Percentiles rank a stretch among this genome's conserved stretches.
These are phyloP conservation scores for Pagetopsis macropterus DNA, from an alignment of 2,797 vertebrate genomes.

Conservation along the genomic window DNA sequence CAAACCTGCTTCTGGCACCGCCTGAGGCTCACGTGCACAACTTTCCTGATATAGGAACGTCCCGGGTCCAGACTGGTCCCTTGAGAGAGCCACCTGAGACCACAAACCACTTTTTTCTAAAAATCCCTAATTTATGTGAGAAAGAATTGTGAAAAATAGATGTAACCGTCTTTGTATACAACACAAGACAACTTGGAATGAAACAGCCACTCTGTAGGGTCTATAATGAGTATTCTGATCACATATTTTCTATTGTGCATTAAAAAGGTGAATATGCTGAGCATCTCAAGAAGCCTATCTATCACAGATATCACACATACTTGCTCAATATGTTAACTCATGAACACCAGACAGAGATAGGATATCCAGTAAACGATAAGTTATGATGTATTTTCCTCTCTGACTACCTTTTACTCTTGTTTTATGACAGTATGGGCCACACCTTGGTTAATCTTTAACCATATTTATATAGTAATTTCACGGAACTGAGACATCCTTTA, in stretches of 20 bases:
- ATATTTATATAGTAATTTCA: slow-evolving; percentile 11
- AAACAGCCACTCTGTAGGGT: neutral
- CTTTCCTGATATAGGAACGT: slow-evolving; percentile 39
- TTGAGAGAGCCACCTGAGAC: neutral
- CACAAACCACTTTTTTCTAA: neutral
- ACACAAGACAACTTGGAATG: neutral
- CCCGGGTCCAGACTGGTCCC: slow-evolving; percentile 2
- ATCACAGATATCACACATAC: neutral
- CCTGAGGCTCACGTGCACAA: slow-evolving; percentile 27
- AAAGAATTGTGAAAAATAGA: neutral
- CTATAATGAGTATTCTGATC: neutral
- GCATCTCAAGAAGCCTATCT: neutral
- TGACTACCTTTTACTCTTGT: neutral
- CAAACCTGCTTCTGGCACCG: slow-evolving; percentile 65
- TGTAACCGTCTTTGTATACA: too few species aligned
- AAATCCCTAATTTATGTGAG: neutral
- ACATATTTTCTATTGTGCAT: neutral
- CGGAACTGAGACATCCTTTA: neutral
- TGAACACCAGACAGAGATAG: slow-evolving; percentile 14
- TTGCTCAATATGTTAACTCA: neutral
- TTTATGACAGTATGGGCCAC: slow-evolving; percentile 8
- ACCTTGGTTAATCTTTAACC: slow-evolving; percentile 40
- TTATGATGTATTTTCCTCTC: slow-evolving; percentile 3
- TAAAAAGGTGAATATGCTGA: neutral
- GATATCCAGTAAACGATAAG: slow-evolving; percentile 12